Conservation (phyloP, 1,140 invertebrate genomes). For the Drosophila obscura region DNA sequence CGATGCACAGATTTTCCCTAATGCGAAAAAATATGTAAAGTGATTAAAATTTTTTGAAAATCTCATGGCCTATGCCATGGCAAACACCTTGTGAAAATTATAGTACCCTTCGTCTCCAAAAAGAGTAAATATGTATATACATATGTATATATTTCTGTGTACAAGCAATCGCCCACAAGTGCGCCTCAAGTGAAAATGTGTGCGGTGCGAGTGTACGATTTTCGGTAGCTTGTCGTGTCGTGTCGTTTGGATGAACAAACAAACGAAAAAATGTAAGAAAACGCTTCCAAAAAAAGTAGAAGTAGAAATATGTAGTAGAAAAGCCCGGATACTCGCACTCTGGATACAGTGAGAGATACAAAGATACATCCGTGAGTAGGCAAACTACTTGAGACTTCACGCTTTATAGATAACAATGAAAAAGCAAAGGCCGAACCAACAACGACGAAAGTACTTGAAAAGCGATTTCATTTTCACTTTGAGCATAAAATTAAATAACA, state of each 20-base stretch:
- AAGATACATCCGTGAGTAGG: slow-evolving; percentile 59
- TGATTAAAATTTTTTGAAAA: too few species aligned
- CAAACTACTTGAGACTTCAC: slow-evolving; percentile 78
- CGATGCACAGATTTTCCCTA: too few species aligned
- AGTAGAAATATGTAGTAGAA: too few species aligned
- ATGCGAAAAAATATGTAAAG: too few species aligned
- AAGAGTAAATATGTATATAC: too few species aligned
- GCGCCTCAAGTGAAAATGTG: slow-evolving; percentile 65
- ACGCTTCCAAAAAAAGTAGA: slow-evolving; percentile 30
- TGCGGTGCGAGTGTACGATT: slow-evolving; percentile 48
- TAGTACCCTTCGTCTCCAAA: too few species aligned
- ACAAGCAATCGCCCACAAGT: too few species aligned
- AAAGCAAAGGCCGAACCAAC: slow-evolving; percentile 29
- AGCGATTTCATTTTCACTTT: slow-evolving; percentile 77
- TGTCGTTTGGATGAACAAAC: background rate
- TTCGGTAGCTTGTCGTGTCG: slow-evolving; percentile 69
- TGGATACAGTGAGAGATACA: background rate
- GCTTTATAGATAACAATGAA: slow-evolving; percentile 75
- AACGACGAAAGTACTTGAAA: slow-evolving; percentile 45
- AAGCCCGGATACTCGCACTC: too few species aligned
- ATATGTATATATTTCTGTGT: too few species aligned
- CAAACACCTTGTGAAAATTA: too few species aligned
- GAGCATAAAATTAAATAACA: slow-evolving; percentile 79
- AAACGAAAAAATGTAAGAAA: slow-evolving; percentile 26
- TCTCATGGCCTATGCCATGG: too few species aligned